These are phyloP conservation scores for Pao palembangensis DNA, from an alignment of 2,113 vertebrate species.

Conservation along the genomic window DNA sequence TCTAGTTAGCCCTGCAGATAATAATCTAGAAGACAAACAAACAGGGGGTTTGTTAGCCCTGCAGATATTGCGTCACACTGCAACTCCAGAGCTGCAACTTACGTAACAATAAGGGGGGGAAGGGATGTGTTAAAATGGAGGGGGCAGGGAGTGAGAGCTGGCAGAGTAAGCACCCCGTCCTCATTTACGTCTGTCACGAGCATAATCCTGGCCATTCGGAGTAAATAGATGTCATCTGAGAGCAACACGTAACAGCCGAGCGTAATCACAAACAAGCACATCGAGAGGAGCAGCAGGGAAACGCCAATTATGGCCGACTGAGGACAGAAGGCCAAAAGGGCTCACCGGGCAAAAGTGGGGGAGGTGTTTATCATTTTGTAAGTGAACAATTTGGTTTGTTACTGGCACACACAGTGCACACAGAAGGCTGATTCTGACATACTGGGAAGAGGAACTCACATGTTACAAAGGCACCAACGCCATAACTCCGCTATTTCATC, in stretches of 20 bases:
- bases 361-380: slow-evolving; percentile 6
- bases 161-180: background rate
- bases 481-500: background rate
- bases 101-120: slow-evolving; percentile 42
- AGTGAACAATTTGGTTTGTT: background rate
- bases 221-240: background rate
- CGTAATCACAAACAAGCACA: background rate
- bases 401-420: background rate
- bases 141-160: background rate
- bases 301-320: slow-evolving; percentile 3
- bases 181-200: slow-evolving; percentile 9
- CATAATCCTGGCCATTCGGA: slow-evolving; percentile 8
- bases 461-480: no score
- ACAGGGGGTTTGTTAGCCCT: slow-evolving; percentile 10
- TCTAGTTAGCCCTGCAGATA: slow-evolving; percentile 13
- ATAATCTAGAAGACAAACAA: slow-evolving; percentile 28
- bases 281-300: background rate
- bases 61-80: slow-evolving; percentile 31
- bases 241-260: slow-evolving; percentile 10
- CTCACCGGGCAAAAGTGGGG: background rate
- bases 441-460: background rate
- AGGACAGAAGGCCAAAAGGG: slow-evolving; percentile 25
- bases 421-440: background rate
- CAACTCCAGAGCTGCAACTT: slow-evolving; percentile 33
- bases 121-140: slow-evolving; percentile 15